phyloP scores from a whole-genome alignment of 2,888 invertebrate species.

The Philopedon plagiatum region DNA sequence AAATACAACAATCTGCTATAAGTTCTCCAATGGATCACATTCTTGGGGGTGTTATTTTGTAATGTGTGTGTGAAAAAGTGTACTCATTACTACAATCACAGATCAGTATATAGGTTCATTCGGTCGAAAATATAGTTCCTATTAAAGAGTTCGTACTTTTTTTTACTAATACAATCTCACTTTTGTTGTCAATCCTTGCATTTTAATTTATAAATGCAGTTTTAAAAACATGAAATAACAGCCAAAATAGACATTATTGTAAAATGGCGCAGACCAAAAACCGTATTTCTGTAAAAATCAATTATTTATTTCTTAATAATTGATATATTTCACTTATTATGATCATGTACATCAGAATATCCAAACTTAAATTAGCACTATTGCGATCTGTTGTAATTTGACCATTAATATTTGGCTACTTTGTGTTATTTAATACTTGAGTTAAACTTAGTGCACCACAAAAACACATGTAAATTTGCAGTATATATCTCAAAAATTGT shows the following conservation, averaged over 20 bases:
- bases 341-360: too few relatives aligned
- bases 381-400: too few relatives aligned
- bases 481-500: too few relatives aligned
- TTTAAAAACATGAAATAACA: conserved; percentile 67
- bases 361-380: too few relatives aligned
- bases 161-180: conserved; percentile 68
- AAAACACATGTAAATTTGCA: too few relatives aligned
- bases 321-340: neutral
- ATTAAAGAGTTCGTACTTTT: conserved; percentile 65
- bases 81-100: conserved; percentile 67
- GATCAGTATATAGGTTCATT: conserved; percentile 62
- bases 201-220: conserved; percentile 64
- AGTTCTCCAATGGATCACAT: neutral
- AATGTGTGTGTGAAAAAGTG: conserved; percentile 57
- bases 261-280: conserved; percentile 13
- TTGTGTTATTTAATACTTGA: too few relatives aligned
- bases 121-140: conserved; percentile 60
- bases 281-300: neutral
- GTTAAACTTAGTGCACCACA: too few relatives aligned
- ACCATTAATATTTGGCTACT: too few relatives aligned
- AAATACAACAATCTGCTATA: neutral
- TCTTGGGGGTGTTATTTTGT: neutral
- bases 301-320: neutral
- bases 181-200: conserved; percentile 70
- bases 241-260: conserved; percentile 64